A percentile compares a stretch with the other conserved stretches of the same genome.
These are phyloP conservation scores for Spizella passerina DNA, from an alignment of 2,797 vertebrate genomes.

Conservation along the genomic window DNA sequence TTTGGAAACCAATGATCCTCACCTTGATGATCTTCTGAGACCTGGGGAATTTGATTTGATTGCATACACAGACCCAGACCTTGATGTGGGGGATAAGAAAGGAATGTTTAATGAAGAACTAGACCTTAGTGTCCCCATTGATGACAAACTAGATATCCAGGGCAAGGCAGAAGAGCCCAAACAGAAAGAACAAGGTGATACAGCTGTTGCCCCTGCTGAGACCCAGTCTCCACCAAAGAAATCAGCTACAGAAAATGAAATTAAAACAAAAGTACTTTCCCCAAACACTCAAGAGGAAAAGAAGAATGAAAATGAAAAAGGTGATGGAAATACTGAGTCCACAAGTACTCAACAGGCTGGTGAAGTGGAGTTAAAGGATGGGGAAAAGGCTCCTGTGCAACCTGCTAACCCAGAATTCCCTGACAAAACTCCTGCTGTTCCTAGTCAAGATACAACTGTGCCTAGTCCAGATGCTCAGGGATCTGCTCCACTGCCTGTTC, in stretches of 20 bases:
- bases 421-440: slow-evolving; percentile 53
- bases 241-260: slow-evolving; percentile 49
- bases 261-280: slow-evolving; percentile 78
- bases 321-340: slow-evolving; percentile 56
- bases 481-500: slow-evolving; percentile 48
- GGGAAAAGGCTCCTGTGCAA: slow-evolving; percentile 72
- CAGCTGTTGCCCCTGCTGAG: neutral
- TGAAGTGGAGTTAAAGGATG: slow-evolving; percentile 72
- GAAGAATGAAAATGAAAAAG: slow-evolving; percentile 75
- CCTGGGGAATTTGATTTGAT: slow-evolving; percentile 98
- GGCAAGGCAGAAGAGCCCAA: slow-evolving; percentile 76
- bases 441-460: slow-evolving; percentile 40
- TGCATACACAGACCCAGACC: slow-evolving; percentile 95
- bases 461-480: slow-evolving; percentile 65
- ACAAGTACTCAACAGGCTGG: slow-evolving; percentile 70
- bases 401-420: slow-evolving; percentile 47
- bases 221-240: slow-evolving; percentile 68
- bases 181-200: slow-evolving; percentile 53
- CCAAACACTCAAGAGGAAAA: slow-evolving; percentile 74
- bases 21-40: slow-evolving; percentile 94
- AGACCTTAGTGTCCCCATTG: slow-evolving; percentile 92
- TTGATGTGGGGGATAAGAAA: slow-evolving; percentile 94
- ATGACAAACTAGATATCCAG: slow-evolving; percentile 84
- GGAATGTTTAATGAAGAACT: slow-evolving; percentile 96
- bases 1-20: slow-evolving; percentile 94